Evolutionary conservation across 2,797 vertebrate species (phyloP), one percentile per base, ranked within the genome.

Genomic region (Nyctibius grandis): DNA sequence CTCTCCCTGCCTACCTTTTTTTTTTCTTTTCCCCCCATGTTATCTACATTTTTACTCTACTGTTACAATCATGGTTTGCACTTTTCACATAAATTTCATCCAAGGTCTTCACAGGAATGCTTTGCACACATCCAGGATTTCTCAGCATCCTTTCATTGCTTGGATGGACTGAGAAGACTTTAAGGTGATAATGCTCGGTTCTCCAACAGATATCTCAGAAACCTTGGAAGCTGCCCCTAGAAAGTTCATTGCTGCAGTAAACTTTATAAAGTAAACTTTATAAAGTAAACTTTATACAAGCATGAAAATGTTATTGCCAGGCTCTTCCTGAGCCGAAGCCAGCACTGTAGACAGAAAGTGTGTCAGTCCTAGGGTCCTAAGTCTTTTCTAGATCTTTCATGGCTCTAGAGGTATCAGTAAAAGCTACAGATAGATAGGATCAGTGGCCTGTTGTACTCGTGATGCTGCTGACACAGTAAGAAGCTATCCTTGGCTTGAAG

Each of bases 31-130:
- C n/a, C 0, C 25, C 26, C 21, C 15, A 15, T 3, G 1, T 67
- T 69, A 69, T 57, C 60, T 94, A 25, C 44, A 60, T 67, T 90
- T 95, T 85, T 65, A 73, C 45, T 20, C 20, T 53, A 31, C 13
- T 34, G 22, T 40, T 84, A 33, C 20, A 69, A 4, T 34, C 63
- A 40, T 4, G 5, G 6, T 85, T 89, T 88, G 33, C 17, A 20
- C 31, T 76, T 87, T 51, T 60, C 33, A 34, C 31, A 29, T 23
- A 45, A 42, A 69, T 82, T 81, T 77, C 11, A 33, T 59, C 36
- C 6, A 2, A 64, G 25, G 9, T 64, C 14, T 54, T 44, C 69
- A 42, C 12, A 60, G 29, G 54, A 86, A 61, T 60, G 5, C 8
- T 88, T 90, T 74, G n/a, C 36, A 78, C 9, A 11, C 15, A 19